Conservation (phyloP, 2,113 vertebrate genomes). For the Phylloscopus whistleri region DNA sequence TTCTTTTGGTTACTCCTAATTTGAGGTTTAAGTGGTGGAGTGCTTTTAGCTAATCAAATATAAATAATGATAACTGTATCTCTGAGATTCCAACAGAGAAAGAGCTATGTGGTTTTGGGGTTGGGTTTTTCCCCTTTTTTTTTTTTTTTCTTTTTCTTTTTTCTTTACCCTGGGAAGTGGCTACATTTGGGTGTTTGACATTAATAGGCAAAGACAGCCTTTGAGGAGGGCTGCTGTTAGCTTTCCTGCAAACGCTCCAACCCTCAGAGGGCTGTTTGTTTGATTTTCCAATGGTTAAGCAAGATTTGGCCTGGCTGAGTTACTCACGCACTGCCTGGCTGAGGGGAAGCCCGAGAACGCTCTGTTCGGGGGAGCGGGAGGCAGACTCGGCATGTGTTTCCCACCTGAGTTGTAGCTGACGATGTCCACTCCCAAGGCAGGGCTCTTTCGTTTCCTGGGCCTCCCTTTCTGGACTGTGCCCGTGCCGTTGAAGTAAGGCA, state of each 20-base stretch:
- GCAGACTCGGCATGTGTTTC: conserved; percentile 5
- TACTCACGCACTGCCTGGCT: background rate
- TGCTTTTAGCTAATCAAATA: background rate
- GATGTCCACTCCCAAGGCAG: conserved; percentile 93
- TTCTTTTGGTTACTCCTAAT: background rate
- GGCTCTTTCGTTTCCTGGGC: conserved; percentile 95
- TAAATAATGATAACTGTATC: background rate
- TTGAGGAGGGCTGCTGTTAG: conserved; percentile 46
- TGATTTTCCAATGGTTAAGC: conserved; percentile 47
- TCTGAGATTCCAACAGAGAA: background rate
- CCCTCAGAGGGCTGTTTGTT: conserved; percentile 52
- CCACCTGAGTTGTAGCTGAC: conserved; percentile 94
- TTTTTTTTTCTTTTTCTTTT: background rate
- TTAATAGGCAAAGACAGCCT: conserved; percentile 49
- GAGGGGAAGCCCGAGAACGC: conserved; percentile 5
- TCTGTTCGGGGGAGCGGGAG: background rate
- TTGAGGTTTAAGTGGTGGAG: background rate
- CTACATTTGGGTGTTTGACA: conserved; percentile 44
- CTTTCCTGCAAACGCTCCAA: conserved; percentile 24
- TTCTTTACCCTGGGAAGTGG: conserved; percentile 27
- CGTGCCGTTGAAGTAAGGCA: conserved; percentile 96
- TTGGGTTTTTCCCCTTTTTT: background rate
- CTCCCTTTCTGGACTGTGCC: conserved; percentile 96
- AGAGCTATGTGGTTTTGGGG: background rate
- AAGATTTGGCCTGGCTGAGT: conserved; percentile 18